Evolutionary conservation across 1,140 invertebrate genomes (phyloP), one percentile per base, ranked within the genome.

Genomic region (Pogonomyrmex barbatus): DNA sequence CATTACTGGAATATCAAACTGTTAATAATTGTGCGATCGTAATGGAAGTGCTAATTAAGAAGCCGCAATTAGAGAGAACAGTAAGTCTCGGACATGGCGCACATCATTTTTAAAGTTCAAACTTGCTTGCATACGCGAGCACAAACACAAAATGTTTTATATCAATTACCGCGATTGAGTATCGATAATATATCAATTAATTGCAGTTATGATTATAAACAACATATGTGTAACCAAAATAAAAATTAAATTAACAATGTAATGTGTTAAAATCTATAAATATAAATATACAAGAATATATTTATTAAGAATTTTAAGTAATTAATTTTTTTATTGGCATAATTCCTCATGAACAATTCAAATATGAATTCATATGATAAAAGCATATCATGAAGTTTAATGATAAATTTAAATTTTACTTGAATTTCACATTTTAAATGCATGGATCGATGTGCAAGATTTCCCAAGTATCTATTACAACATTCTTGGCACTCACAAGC

Each of bases 1-100:
- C 70, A 83, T 88, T 87, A 87, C 67, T 17, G 56, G 77, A 85
- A 39, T 88, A 87, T 67, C 87, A 88, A 87, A 88, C 87, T 88
- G 85, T 83, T 87, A 88, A 83, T 83, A 83, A 87, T 88, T 81
- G 87, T 60, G 58, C 77, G 77, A 82, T 82, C 58, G 45, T 62
- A 70, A 82, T 82, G 70, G 70, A 68, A 68, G 70, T 58, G 67
- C 77, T 88, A 88, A 88, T 88, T 88, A 88, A 78, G 84, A 60
- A 83, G 54, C 58, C 70, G 63, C 75, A 82, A 88, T 88, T 88
- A 88, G 85, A 82, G 47, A 83, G 63, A 30, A 14, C 68, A n/a
- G 50, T 88, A 70, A 65, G 68, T 70, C 52, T 78, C 60, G 58
- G 52, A 45, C 58, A 33, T 65, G 30, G 42, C 14, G 36, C 30